Base-by-base conservation (phyloP, 2,888 invertebrate species). In the Fragum sueziense region DNA sequence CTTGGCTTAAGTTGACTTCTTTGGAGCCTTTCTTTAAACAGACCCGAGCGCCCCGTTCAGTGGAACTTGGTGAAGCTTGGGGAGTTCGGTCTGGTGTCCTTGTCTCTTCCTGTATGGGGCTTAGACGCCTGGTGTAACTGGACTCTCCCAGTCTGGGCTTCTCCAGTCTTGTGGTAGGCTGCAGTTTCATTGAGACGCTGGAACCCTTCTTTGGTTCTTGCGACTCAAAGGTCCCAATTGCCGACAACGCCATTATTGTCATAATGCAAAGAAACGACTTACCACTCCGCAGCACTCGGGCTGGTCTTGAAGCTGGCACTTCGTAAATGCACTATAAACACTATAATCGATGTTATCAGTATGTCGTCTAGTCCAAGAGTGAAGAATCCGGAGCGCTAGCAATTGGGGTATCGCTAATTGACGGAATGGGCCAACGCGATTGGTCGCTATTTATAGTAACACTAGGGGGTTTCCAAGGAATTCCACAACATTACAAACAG, bases 401-500 rank as follows among this genome's bases (percentile, higher is more conserved):
- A 9, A 47, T 9, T 4, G 4, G 47, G 47, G 47, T 4, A 9
- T 4, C 20, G 47, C 47, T 47, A 47, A 47, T 47, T 47, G 47
- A 47, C 47, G 47, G 47, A 14, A 14, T n/a, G 47, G 4, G 47
- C 47, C 47, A 47, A 47, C 47, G 4, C n/a, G 7, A 47, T 47
- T 47, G 47, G 47, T 9, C n/a, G 47, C 47, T 47, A 47, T 47
- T 47, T 47, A 47, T 47, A 47, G 47, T 47, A 47, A 47, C 47
- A 9, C 47, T 47, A 47, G 47, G 47, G 47, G 47, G 47, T 47
- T 27, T 27, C 29, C 27, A n/a, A 29, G 57, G 57, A 57, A 57
- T 57, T 25, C 57, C 57, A 57, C 57, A 57, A 57, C 57, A 57
- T n/a, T n/a, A n/a, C n/a, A n/a, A n/a, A n/a, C n/a, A n/a, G n/a